Percentiles rank a stretch among this genome's conserved stretches.
These are phyloP conservation scores for Anoplophora glabripennis DNA, from an alignment of 1,140 invertebrate genomes.

Conservation along the genomic window DNA sequence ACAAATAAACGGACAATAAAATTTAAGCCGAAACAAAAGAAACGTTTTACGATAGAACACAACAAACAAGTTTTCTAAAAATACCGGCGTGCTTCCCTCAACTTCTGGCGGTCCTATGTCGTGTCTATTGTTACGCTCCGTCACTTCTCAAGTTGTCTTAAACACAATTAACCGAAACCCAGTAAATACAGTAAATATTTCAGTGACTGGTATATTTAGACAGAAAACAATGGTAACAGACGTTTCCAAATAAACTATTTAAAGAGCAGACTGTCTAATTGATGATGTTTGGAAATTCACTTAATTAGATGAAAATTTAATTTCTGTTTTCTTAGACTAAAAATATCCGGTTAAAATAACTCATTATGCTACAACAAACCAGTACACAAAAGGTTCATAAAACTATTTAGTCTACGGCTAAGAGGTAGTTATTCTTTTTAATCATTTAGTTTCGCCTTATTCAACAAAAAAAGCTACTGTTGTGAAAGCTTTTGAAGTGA, in stretches of 20 bases:
- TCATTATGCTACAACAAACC: no score
- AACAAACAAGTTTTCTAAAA: slow-evolving; percentile 10
- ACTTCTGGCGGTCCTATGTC: slow-evolving; percentile 10
- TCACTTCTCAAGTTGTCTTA: slow-evolving; percentile 16
- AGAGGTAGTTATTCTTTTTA: no score
- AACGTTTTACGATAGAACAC: not conserved
- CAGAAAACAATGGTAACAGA: slow-evolving; percentile 3
- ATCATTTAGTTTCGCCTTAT: no score
- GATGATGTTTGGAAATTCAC: no score
- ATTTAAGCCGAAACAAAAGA: slow-evolving; percentile 6
- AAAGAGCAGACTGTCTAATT: no score
- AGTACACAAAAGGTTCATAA: no score
- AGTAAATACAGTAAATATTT: slow-evolving; percentile 15
- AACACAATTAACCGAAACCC: slow-evolving; percentile 19
- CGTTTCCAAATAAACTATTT: not conserved
- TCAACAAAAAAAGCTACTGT: no score
- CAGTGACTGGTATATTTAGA: slow-evolving; percentile 20
- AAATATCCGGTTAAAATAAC: no score
- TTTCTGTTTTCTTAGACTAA: no score
- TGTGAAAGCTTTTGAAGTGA: no score
- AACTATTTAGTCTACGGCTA: no score
- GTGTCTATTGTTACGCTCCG: slow-evolving; percentile 20
- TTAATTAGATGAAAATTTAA: no score
- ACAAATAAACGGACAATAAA: slow-evolving; percentile 8
- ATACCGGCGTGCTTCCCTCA: slow-evolving; percentile 6